A percentile compares a stretch with the other conserved stretches of the same genome.
Conservation (phyloP, 23 tunicate genomes). For the Ciona savignyi region DNA sequence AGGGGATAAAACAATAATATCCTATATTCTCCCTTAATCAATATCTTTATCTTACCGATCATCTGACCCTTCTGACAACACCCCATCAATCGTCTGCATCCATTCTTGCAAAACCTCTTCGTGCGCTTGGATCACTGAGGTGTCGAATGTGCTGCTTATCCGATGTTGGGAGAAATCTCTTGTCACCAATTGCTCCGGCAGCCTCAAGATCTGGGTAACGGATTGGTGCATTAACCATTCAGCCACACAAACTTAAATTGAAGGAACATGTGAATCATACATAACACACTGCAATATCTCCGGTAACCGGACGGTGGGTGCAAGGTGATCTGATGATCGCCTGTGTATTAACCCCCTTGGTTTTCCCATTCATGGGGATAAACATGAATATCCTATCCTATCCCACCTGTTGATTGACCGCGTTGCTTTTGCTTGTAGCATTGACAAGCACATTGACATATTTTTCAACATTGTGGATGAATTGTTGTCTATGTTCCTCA, state of each 20-base stretch:
- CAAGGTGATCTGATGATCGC: no score
- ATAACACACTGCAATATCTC: no score
- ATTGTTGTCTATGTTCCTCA: conserved; percentile 62
- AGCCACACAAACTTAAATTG: no score
- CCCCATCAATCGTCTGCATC: conserved; percentile 92
- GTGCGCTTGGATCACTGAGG: conserved; percentile 47
- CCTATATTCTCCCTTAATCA: background rate
- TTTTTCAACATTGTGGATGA: conserved; percentile 65
- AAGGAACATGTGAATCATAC: no score
- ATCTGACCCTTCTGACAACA: conserved; percentile 68
- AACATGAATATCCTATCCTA: no score
- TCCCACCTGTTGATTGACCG: conserved; percentile 80
- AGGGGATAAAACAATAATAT: background rate
- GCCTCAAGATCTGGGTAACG: conserved; percentile 55
- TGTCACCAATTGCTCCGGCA: conserved; percentile 62
- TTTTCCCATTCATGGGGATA: no score
- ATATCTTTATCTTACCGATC: conserved; percentile 39
- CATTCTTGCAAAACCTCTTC: conserved; percentile 82
- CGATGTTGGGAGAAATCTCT: conserved; percentile 81
- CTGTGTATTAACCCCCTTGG: no score
- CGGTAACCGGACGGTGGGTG: no score
- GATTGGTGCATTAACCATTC: no score
- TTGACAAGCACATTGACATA: conserved; percentile 48
- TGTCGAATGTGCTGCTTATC: conserved; percentile 48
- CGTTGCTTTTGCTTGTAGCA: conserved; percentile 74